phyloP scores from a whole-genome alignment of 1,140 invertebrate species.

The Drosophila mojavensis region DNA sequence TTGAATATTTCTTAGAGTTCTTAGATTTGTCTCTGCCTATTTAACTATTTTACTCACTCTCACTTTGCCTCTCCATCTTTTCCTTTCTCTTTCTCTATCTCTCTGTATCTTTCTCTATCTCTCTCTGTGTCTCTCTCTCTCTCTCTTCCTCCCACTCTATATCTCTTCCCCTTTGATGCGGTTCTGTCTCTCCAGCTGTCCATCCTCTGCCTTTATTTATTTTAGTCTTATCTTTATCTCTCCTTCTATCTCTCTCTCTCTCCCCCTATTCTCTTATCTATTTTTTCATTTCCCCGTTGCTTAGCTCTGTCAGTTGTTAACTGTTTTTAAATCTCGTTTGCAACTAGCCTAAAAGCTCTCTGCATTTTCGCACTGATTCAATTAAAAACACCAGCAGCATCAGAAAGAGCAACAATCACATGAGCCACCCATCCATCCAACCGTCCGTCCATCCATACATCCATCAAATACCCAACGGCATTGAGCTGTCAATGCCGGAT shows the following conservation, averaged over 20 bases:
- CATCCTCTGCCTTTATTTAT: too few relatives aligned
- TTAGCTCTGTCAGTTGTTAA: not conserved
- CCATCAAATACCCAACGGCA: constrained; percentile 49
- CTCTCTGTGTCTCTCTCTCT: too few relatives aligned
- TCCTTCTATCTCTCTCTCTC: not conserved
- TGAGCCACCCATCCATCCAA: not conserved
- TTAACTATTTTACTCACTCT: not conserved
- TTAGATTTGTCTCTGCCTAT: too few relatives aligned
- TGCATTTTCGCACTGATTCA: constrained; percentile 16
- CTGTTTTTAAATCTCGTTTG: constrained; percentile 8
- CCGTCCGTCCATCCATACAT: not conserved
- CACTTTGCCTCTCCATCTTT: not conserved
- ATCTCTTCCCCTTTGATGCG: too few relatives aligned
- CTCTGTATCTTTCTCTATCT: too few relatives aligned
- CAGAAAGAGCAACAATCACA: not conserved
- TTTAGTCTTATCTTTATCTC: too few relatives aligned
- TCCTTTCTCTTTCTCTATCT: not conserved
- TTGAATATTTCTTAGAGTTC: too few relatives aligned
- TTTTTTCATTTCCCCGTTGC: not conserved
- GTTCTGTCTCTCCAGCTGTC: too few relatives aligned
- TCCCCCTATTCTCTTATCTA: not conserved
- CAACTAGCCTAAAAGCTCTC: constrained; percentile 30
- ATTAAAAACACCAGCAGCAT: constrained; percentile 1
- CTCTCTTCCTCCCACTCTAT: too few relatives aligned
- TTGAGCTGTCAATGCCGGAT: constrained; percentile 57